Evolutionary conservation across 2,888 invertebrate species (phyloP), one percentile per base, ranked within the genome.

Genomic region (Cryptosula pallasiana): DNA sequence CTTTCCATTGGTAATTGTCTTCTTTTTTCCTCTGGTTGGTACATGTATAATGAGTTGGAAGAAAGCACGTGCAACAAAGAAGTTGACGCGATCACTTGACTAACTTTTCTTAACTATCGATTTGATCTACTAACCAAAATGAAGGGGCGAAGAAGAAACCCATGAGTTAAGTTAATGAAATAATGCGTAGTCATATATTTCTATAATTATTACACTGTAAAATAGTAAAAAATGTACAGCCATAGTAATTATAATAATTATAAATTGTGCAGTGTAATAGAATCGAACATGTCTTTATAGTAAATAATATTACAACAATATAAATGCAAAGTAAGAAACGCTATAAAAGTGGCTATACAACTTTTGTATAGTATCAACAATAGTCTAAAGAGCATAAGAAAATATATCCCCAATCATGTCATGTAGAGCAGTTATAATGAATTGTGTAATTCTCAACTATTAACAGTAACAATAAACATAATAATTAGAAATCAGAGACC

Each of bases 401-500:
- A 63, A 63, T 63, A 63, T 45, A 45, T 45, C 20, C 9, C 5
- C 20, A 5, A 13, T 45, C 45, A 45, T 45, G 20, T 13, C 5
- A 45, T 13, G 20, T 5, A 13, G 45, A 45, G 20, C 45, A 45
- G 45, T 45, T 13, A 45, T 45, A 45, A 45, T 45, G 45, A 45
- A 13, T 13, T 45, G 45, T 13, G 45, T 45, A 45, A 45, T 45
- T n/a, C n/a, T n/a, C n/a, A n/a, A n/a, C n/a, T n/a, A 45, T 13
- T 45, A 45, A 45, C 45, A 20, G 45, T 45, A 45, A 13, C 9
- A 45, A 13, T 45, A 13, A 16, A 45, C 5, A 16, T 13, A 57
- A 57, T 32, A 32, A 9, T 63, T 63, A 63, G 27, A 63, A 63
- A 63, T 63, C 63, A 9, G 63, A 63, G 34, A 63, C 27, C 9